Conservation (phyloP, 2,888 invertebrate species). For the Argyra leucocephala region DNA sequence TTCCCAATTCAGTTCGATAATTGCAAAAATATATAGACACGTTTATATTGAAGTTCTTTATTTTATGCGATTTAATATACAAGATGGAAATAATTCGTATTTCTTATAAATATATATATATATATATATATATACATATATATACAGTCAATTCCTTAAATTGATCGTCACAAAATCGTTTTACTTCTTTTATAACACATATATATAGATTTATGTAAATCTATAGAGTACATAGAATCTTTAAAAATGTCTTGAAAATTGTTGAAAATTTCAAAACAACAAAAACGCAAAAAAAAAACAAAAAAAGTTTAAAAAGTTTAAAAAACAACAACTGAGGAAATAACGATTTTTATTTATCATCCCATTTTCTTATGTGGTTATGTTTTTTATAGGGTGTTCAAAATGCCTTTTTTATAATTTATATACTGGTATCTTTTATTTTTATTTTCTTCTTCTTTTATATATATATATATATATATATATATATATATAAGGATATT, state of each 20-base stretch:
- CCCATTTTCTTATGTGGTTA: slow-evolving; percentile 12
- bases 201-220: not conserved
- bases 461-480: not conserved
- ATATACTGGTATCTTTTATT: slow-evolving; percentile 22
- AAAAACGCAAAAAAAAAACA: not conserved
- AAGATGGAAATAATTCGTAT: too few species aligned
- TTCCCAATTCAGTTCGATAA: slow-evolving; percentile 3
- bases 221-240: not conserved
- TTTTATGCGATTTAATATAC: too few species aligned
- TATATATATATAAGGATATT: not conserved
- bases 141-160: too few species aligned
- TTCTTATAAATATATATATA: too few species aligned
- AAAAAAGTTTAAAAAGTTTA: not conserved
- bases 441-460: not conserved
- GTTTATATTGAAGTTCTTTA: too few species aligned
- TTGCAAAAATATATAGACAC: slow-evolving; percentile 6
- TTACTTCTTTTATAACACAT: not conserved
- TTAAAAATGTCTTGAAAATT: not conserved
- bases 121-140: too few species aligned
- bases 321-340: slow-evolving; percentile 1
- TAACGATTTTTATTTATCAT: slow-evolving; percentile 12
- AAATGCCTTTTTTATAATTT: slow-evolving; percentile 26
- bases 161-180: not conserved
- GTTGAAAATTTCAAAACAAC: not conserved
- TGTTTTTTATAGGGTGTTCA: slow-evolving; percentile 28